Evolutionary conservation across 2,113 vertebrate genomes (phyloP).

Genomic region (Pipra filicauda): DNA sequence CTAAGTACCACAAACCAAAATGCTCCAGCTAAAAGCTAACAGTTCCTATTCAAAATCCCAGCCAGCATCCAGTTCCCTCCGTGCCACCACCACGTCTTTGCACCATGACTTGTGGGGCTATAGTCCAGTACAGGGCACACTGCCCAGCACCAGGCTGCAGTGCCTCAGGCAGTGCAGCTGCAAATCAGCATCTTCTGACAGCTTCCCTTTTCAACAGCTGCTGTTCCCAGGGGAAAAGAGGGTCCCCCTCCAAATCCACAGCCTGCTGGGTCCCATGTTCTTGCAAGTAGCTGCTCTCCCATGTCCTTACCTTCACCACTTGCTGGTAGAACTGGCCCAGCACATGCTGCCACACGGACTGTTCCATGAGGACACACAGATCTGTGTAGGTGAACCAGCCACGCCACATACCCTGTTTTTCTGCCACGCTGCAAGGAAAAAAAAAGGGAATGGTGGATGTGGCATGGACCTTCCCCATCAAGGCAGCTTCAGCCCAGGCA

Average conservation of each 20-base stretch:
- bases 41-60: neutral
- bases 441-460: neutral
- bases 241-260: neutral
- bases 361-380: conserved; percentile 92
- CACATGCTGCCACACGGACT: conserved; percentile 84
- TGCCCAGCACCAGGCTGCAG: neutral
- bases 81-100: neutral
- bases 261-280: neutral
- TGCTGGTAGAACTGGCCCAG: conserved; percentile 86
- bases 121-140: neutral
- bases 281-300: neutral
- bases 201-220: neutral
- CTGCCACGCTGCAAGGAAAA: conserved; percentile 80
- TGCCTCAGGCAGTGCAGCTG: neutral
- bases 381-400: conserved; percentile 99
- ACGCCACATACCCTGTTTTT: conserved; percentile 87
- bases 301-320: conserved; percentile 85
- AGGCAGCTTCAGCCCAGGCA: neutral
- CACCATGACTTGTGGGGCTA: neutral
- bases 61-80: neutral
- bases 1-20: neutral
- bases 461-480: accelerated
- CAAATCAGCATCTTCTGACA: neutral
- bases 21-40: neutral
- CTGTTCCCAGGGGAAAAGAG: neutral